phyloP scores from a whole-genome alignment of 2,113 vertebrate species.

The Alethe diademata region DNA sequence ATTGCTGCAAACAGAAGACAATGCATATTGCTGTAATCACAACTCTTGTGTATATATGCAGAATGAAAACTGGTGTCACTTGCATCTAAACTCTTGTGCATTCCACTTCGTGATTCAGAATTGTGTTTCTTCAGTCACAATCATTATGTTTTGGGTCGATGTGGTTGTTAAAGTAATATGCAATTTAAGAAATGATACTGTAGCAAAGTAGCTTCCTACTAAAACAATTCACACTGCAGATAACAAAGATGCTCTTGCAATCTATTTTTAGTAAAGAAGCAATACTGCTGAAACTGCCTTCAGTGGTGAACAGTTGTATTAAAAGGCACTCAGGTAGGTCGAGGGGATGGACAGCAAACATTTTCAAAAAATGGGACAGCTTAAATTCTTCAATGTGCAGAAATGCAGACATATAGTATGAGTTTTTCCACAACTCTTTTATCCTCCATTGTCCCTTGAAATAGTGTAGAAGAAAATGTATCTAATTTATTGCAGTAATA shows the following conservation, averaged over 20 bases:
- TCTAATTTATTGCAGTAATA: background rate
- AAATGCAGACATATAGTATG: background rate
- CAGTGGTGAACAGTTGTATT: background rate
- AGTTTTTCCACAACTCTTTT: background rate
- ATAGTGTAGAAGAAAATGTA: background rate
- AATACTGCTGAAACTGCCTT: background rate
- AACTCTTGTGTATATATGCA: background rate
- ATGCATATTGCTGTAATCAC: background rate
- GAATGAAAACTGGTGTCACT: background rate
- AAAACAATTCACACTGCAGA: background rate
- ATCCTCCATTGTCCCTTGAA: background rate
- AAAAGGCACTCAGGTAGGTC: background rate
- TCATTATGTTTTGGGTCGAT: background rate
- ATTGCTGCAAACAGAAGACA: background rate
- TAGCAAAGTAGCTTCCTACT: background rate
- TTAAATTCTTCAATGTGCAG: background rate
- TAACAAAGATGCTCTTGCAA: background rate
- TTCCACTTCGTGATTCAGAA: background rate
- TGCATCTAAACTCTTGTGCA: background rate
- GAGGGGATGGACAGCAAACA: background rate
- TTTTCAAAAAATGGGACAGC: background rate
- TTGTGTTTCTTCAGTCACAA: background rate
- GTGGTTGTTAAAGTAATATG: background rate
- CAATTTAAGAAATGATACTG: background rate
- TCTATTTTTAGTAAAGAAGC: constrained; percentile 17